Percentiles rank a stretch among this genome's conserved stretches.
Evolutionary conservation across 2,888 invertebrate species (phyloP).

Genomic region (Eustalomyia histrio): DNA sequence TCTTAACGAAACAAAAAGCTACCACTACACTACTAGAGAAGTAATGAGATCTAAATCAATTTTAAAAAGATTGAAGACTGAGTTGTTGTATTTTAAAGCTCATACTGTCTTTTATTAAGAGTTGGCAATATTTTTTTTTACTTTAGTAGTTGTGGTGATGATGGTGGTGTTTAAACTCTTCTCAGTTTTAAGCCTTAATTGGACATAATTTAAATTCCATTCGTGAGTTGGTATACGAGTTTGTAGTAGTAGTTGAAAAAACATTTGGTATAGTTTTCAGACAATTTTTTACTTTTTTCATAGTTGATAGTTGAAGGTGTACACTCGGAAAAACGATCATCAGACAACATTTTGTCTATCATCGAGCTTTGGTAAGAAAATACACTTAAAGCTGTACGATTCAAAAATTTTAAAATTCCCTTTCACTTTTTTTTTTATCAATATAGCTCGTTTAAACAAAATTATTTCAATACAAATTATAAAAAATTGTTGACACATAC

Average conservation of each 20-base stretch:
- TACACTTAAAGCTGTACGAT: too few relatives aligned
- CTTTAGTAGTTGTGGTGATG: conserved; percentile 59
- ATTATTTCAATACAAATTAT: too few relatives aligned
- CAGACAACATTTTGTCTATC: too few relatives aligned
- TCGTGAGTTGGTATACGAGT: conserved; percentile 72
- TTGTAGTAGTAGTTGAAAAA: conserved; percentile 31
- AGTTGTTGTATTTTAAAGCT: conserved; percentile 33
- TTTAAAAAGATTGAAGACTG: conserved; percentile 52
- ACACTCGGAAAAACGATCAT: not conserved
- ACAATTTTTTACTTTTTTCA: conserved; percentile 26
- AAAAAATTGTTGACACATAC: too few relatives aligned
- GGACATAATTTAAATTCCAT: conserved; percentile 78
- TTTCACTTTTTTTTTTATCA: too few relatives aligned
- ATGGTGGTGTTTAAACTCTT: conserved; percentile 54
- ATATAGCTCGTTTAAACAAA: too few relatives aligned
- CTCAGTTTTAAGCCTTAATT: conserved; percentile 71
- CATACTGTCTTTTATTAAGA: conserved; percentile 31
- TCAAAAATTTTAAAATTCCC: too few relatives aligned
- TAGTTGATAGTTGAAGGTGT: conserved; percentile 35
- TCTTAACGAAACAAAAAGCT: conserved; percentile 20
- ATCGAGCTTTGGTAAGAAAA: too few relatives aligned
- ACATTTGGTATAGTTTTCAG: conserved; percentile 45
- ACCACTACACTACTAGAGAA: conserved; percentile 26
- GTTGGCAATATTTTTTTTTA: conserved; percentile 8
- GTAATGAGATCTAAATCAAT: conserved; percentile 68